These are phyloP conservation scores for Styela clava DNA, from an alignment of 23 tunicate genomes.

Conservation along the genomic window DNA sequence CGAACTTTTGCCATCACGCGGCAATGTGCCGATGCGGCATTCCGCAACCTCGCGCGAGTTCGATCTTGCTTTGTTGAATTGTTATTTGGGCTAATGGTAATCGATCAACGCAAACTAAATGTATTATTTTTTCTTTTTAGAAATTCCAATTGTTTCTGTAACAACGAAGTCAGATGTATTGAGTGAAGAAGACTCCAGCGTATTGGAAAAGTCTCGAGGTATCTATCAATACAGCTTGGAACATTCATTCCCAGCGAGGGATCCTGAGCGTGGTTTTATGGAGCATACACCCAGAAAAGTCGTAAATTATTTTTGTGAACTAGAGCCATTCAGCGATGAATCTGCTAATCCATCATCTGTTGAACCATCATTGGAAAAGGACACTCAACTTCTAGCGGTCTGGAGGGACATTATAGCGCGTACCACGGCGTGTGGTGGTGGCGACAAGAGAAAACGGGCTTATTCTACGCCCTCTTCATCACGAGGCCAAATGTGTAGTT, in stretches of 20 bases:
- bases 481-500: conserved; percentile 57
- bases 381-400: conserved; percentile 52
- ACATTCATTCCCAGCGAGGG: conserved; percentile 29
- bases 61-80: no score
- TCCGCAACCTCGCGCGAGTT: neutral
- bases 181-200: conserved; percentile 15
- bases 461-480: conserved; percentile 47
- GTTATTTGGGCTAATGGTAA: no score
- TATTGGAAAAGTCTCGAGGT: conserved; percentile 30
- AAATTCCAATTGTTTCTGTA: conserved; percentile 72
- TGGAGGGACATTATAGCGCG: conserved; percentile 89
- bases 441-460: conserved; percentile 59
- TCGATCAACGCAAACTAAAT: no score
- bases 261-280: conserved; percentile 14
- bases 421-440: conserved; percentile 73
- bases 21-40: conserved; percentile 18
- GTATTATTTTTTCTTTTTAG: conserved; percentile 49
- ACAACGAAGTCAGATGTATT: conserved; percentile 73
- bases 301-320: conserved; percentile 84
- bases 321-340: conserved; percentile 92
- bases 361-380: conserved; percentile 50
- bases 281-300: conserved; percentile 42
- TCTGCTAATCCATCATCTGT: conserved; percentile 62
- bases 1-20: neutral
- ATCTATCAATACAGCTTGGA: conserved; percentile 74